These are phyloP conservation scores for Emydura subglobosa DNA, from an alignment of 2,113 vertebrate genomes.

Conservation along the genomic window DNA sequence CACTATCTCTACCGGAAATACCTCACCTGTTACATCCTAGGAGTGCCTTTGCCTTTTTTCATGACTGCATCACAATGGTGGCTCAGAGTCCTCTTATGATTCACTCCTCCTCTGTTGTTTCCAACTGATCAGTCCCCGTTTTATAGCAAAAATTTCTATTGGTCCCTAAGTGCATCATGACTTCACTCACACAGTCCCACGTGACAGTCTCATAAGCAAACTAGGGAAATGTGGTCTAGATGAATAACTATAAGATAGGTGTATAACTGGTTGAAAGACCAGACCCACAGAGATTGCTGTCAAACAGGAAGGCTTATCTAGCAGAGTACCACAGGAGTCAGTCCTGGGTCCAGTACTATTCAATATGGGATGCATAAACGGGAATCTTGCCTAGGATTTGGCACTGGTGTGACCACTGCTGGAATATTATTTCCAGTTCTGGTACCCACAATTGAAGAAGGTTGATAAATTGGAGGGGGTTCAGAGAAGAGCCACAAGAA, in stretches of 20 bases:
- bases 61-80: neutral
- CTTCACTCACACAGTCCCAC: neutral
- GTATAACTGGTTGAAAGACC: neutral
- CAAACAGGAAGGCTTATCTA: neutral
- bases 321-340: neutral
- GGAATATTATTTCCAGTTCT: neutral
- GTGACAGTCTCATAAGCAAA: neutral
- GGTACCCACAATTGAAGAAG: neutral
- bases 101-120: neutral
- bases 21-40: neutral
- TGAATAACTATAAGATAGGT: neutral
- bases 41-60: neutral
- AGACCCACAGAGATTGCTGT: neutral
- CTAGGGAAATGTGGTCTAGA: neutral
- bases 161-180: neutral
- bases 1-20: neutral
- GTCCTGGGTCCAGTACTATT: neutral
- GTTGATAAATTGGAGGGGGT: neutral
- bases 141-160: neutral
- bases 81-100: neutral
- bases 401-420: neutral
- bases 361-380: neutral
- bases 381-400: neutral
- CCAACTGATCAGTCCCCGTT: neutral
- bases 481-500: neutral